Base-by-base conservation (phyloP, 2,888 invertebrate genomes). In the Netelia melanura region DNA sequence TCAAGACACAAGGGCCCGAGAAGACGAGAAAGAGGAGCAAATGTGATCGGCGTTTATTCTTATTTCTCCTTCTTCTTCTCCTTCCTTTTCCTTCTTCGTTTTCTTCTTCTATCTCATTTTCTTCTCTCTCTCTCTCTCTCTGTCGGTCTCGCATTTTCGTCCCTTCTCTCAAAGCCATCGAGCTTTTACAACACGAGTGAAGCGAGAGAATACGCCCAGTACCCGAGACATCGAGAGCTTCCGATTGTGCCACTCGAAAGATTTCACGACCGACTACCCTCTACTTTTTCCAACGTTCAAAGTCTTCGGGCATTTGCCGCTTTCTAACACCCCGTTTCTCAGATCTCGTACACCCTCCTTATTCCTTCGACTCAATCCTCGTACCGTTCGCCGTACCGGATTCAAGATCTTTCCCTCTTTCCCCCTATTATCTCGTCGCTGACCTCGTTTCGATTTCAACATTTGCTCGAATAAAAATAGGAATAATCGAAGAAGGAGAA, bases 231-330 rank as follows among this genome's bases (percentile, higher is more conserved):
- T 89, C 89, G 90, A 91, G 91, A 90, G 90, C 88, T 91, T 92
- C 91, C 91, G 91, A 92, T 91, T 92, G 91, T 91, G 86, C 88
- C 88, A 88, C 87, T 90, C 89, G 88, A 89, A 87, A 90, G 88
- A 89, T 90, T 91, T 90, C 89, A 91, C 91, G 88, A 91, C 90
- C 90, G 90, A 91, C 91, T 92, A 89, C 83, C 88, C 89, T 87
- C 90, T 88, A 90, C 89, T 91, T 89, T 90, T 88, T 83, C 84
- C 10, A 48, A 85, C 91, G 89, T 89, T 91, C 92, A 91, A 92
- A 91, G 90, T 90, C 90, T 87, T 87, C 75, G 64, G 78, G 82
- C 80, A 67, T 78, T 84, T 68, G 61, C 68, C 70, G 65, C 72
- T 79, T 38, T 76, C 75, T 75, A 30, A 38, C 67, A 62, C 74